Base-by-base conservation (phyloP, 2,888 invertebrate species). In the Drosophila parthenogenetica region DNA sequence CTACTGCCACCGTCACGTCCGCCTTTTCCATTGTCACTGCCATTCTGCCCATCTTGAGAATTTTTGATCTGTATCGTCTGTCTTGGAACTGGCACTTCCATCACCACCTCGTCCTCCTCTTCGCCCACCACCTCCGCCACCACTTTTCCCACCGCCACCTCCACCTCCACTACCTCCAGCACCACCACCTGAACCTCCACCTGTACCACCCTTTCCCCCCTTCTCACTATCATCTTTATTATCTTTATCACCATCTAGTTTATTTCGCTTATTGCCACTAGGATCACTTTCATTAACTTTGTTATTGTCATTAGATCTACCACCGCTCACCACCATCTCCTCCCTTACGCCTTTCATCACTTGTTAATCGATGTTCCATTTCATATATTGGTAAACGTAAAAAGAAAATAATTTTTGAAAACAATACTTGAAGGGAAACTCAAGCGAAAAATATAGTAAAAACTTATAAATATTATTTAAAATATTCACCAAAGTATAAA, bases 371-470 rank as follows among this genome's bases (percentile, higher is more conserved):
- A 13, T 7, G 13, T 10, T 43, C 13, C 8, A 45, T 37, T 8
- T 3, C 19, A 32, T 37, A 19, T 17, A 25, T 1, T 10, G 0
- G 5, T 14, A 8, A n/a, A 16, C 7, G 43, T 73, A 66, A 73
- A 7, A 7, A 0, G 14, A 13, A 48, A 43, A 3, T 37, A 42
- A 19, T 46, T 70, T 51, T 50, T n/a, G n/a, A n/a, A n/a, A n/a
- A 11, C 11, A 2, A 40, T 29, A 17, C 39, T 17, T 7, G 77
- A 72, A 62, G 54, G n/a, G 54, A 70, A 76, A 58, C 17, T 25
- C 50, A 1, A 29, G n/a, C 11, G 1, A 50, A 25, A 10, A 10
- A 3, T 14, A 13, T n/a, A n/a, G n/a, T n/a, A 49, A 29, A 22
- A n/a, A 19, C n/a, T 22, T 14, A 16, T 8, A 8, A 29, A 29